Evolutionary conservation across 53 echinoderm and acorn worm species (phyloP).

Genomic region (Arbacia lixula): DNA sequence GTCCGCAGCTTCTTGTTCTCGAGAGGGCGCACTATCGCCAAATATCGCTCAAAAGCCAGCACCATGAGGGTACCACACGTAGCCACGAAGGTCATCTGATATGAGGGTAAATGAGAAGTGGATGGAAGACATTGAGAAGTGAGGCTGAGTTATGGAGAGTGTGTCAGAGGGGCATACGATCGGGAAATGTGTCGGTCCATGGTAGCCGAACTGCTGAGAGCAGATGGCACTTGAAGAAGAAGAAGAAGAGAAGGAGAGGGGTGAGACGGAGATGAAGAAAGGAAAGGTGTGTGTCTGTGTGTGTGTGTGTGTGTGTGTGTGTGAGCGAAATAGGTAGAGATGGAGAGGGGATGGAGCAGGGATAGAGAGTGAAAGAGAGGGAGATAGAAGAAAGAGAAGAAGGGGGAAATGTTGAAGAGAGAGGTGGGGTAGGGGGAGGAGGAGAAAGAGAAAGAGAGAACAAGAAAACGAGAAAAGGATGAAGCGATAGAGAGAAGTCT

Average conservation of each 20-base stretch:
- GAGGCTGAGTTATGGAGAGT: neutral
- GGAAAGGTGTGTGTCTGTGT: too few relatives aligned
- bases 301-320: too few relatives aligned
- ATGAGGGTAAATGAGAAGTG: neutral
- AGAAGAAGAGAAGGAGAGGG: too few relatives aligned
- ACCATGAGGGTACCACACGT: conserved; percentile 19
- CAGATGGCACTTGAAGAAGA: too few relatives aligned
- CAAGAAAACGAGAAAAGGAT: neutral
- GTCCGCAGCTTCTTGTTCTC: conserved; percentile 48
- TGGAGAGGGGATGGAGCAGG: neutral
- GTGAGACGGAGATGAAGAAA: too few relatives aligned
- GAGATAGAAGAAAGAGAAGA: neutral
- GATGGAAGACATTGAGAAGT: neutral
- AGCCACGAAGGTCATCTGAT: conserved; percentile 18
- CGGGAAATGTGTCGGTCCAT: neutral
- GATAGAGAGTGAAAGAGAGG: neutral
- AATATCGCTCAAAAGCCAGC: conserved; percentile 19
- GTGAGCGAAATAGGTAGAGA: neutral
- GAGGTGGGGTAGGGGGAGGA: neutral
- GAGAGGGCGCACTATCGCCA: conserved; percentile 20
- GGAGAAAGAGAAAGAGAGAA: neutral
- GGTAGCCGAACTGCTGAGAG: too few relatives aligned
- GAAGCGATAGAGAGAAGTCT: neutral
- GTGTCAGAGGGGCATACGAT: neutral
- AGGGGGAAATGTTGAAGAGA: neutral